Base-by-base conservation (phyloP, 2,888 invertebrate genomes). In the Tenthredo livida region DNA sequence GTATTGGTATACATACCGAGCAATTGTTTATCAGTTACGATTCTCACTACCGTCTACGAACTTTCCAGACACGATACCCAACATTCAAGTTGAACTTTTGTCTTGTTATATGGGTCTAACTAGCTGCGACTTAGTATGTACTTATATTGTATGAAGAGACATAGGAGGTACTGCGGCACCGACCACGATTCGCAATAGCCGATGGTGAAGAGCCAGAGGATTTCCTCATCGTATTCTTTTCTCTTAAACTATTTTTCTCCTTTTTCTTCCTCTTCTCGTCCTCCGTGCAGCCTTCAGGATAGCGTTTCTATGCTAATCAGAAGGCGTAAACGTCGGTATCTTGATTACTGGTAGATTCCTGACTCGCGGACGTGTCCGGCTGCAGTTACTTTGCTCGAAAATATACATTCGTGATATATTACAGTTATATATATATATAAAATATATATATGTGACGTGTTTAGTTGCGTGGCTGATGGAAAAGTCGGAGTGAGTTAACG, bases 271-370 rank as follows among this genome's bases (percentile, higher is more conserved):
- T 40, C 61, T 17, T 47, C 40, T 33, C 61, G 12, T 75, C 72
- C 50, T 50, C 54, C 15, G 17, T 75, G 21, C 85, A 75, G 50
- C 54, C 72, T 85, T 67, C n/a, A 37, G 85, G 85, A 85, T 86
- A 85, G 85, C 85, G 85, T 88, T 87, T 86, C 87, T 86, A 86
- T 87, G 88, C 86, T 87, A 87, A 88, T 87, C 84, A 80, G 75
- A 12, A 85, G 85, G 85, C 85, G 77, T 82, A 75, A 85, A 65
- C 58, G 70, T 84, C 83, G 75, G 84, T 82, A 83, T 85, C 83
- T 85, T 85, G 83, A 80, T 85, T 78, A 80, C 82, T 54, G 15
- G 85, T 54, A 70, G 67, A 85, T 47, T 72, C 80, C 85, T 61
- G n/a, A 5, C 25, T 54, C 80, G 29, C 25, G 33, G n/a, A 72